Evolutionary conservation across 2,797 vertebrate species (phyloP).

Genomic region (Bryconaethiops microstoma): DNA sequence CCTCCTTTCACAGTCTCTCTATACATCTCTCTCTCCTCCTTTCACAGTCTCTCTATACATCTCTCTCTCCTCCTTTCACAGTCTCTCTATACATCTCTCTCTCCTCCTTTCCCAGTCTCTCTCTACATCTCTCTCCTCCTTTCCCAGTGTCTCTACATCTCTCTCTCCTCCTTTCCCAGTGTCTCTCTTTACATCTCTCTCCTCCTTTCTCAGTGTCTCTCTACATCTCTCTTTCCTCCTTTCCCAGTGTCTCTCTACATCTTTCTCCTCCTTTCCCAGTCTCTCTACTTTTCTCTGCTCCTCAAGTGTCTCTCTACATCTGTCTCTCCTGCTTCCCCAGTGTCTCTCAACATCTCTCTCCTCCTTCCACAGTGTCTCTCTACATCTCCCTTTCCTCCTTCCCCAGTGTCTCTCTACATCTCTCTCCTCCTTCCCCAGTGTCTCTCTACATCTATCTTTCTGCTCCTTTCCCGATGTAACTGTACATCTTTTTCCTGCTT

Average conservation of each 20-base stretch:
- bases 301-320: slow-evolving; percentile 2
- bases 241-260: background rate
- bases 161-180: background rate
- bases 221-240: background rate
- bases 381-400: background rate
- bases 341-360: slow-evolving; percentile 40
- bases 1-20: slow-evolving; percentile 17
- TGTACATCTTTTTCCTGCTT: no score
- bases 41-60: no score
- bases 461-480: no score
- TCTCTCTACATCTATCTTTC: background rate
- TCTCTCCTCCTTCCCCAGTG: background rate
- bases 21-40: background rate
- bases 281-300: background rate
- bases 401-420: no score
- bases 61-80: no score
- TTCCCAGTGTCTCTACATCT: background rate
- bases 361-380: slow-evolving; percentile 7
- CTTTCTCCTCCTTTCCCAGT: slow-evolving; percentile 33
- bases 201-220: background rate
- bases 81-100: no score
- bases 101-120: background rate
- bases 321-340: no score
- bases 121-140: background rate
- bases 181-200: background rate